phyloP scores from a whole-genome alignment of 2,888 invertebrate species.

The Drosophila histrio region DNA sequence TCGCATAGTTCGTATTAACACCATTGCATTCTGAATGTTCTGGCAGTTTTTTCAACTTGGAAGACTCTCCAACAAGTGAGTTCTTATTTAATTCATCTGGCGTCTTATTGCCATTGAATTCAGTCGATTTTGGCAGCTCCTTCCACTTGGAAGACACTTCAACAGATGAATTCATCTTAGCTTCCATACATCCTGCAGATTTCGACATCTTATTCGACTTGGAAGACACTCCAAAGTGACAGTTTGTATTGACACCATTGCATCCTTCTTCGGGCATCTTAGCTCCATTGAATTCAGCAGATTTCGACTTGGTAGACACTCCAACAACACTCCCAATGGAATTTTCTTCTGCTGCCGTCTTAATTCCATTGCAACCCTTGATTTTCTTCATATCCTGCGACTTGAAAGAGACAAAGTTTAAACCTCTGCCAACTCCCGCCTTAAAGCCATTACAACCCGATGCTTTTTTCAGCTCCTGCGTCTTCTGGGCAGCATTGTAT shows the following conservation, averaged over 20 bases:
- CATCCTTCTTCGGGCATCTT: neutral
- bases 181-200: neutral
- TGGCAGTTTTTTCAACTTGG: neutral
- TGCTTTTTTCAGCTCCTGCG: neutral
- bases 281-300: too few species aligned
- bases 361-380: too few species aligned
- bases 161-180: neutral
- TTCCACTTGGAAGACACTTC: neutral
- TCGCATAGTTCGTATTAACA: neutral
- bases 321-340: too few species aligned
- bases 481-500: neutral
- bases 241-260: too few species aligned
- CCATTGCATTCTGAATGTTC: neutral
- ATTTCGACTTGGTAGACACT: too few species aligned
- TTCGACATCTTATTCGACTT: too few species aligned
- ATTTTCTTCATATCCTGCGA: too few species aligned
- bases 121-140: neutral
- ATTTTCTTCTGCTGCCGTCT: too few species aligned
- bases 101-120: neutral
- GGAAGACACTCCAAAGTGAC: too few species aligned
- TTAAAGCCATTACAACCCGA: neutral
- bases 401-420: too few species aligned
- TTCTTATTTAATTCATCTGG: too few species aligned
- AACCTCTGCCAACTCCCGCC: too few species aligned
- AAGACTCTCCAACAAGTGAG: neutral